Conservation (phyloP, 2,797 vertebrate genomes). For the Sebastolobus altivelis region DNA sequence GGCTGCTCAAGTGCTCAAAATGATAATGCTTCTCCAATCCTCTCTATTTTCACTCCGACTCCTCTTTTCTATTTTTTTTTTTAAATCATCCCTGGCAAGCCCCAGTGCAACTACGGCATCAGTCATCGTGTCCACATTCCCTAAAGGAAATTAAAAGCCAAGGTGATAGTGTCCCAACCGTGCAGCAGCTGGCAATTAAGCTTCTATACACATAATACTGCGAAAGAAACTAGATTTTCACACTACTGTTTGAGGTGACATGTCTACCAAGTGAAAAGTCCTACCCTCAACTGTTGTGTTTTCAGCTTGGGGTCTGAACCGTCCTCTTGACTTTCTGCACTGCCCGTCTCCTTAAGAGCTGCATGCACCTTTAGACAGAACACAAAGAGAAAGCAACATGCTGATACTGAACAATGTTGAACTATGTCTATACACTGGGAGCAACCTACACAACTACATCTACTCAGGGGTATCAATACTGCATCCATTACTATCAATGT, state of each 20-base stretch:
- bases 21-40: slow-evolving; percentile 80
- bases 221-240: slow-evolving; percentile 1
- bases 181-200: slow-evolving; percentile 56
- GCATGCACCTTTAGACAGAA: slow-evolving; percentile 40
- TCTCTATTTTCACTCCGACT: slow-evolving; percentile 57
- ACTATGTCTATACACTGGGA: neutral
- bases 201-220: slow-evolving; percentile 24
- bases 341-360: slow-evolving; percentile 11
- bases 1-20: slow-evolving; percentile 85
- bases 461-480: slow-evolving; percentile 17
- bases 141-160: slow-evolving; percentile 66
- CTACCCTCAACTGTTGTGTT: slow-evolving; percentile 83
- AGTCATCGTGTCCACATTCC: slow-evolving; percentile 67
- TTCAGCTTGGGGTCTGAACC: slow-evolving; percentile 72
- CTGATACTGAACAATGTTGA: slow-evolving; percentile 2
- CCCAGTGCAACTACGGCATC: slow-evolving; percentile 65
- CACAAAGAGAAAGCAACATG: slow-evolving; percentile 15
- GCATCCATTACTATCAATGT: slow-evolving; percentile 19
- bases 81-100: slow-evolving; percentile 44
- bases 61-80: slow-evolving; percentile 17
- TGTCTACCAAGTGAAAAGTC: slow-evolving; percentile 57
- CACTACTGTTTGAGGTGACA: neutral
- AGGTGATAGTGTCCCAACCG: slow-evolving; percentile 47
- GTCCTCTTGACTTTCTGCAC: slow-evolving; percentile 45
- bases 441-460: slow-evolving; percentile 2